Base-by-base conservation (phyloP, 2,113 vertebrate species). In the Etheostoma spectabile region DNA sequence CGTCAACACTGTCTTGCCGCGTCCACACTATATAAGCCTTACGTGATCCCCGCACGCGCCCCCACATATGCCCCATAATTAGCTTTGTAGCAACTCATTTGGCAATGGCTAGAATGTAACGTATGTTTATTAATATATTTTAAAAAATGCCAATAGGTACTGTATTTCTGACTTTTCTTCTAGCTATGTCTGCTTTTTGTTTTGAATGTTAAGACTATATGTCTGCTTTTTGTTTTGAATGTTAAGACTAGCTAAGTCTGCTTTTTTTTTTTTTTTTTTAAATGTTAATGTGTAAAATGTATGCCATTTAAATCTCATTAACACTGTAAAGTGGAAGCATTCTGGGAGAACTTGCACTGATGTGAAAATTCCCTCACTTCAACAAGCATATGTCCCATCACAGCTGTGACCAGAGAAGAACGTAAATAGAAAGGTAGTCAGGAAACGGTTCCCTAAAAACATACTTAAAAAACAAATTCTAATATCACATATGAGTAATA, bases 341-440 rank as follows among this genome's bases (percentile, higher is more conserved):
- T 57, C 16, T 22, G 2, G 21, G 7, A 56, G 24, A 80, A 72
- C 48, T 68, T 59, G 27, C 57, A 82, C 53, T 33, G 24, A 0
- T 51, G 64, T 76, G 55, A 64, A 84, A 84, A 74, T 80, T 64
- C n/a, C 67, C 59, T 52, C 27, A 61, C 1, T 18, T 45, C 45
- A 75, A 74, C 68, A 75, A 63, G 63, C 46, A 49, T 15, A 14
- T 8, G 62, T 67, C 16, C 48, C 57, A 85, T 73, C 10, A 49
- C 46, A 52, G 63, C 59, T 52, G 30, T 56, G 59, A 78, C 70
- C 27, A 12, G 13, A 2, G 14, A 12, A 6, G 14, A 15, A 57
- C 2, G 38, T 8, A 42, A 61, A 61, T 10, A 8, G 16, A 61
- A 38, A 38, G 38, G 38, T 42, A 42, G 38, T 42, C 27, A 35